Evolutionary conservation across 2,113 vertebrate species (phyloP).

Genomic region (Uria lomvia): DNA sequence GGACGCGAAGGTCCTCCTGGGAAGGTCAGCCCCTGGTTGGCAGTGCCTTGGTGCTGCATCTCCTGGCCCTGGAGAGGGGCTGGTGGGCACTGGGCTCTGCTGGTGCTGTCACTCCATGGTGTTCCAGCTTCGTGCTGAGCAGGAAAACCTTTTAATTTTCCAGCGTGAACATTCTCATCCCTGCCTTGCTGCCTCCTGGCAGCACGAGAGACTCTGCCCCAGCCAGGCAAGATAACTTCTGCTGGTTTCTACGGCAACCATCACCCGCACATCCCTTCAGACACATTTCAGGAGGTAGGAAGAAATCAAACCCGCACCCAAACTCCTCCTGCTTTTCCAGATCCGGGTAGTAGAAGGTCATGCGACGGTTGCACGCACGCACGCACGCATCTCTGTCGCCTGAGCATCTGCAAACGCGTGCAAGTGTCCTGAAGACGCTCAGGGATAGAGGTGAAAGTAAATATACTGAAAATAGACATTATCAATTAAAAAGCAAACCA

Average conservation of each 20-base stretch:
- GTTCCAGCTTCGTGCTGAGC: not conserved
- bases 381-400: fast-evolving
- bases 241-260: conserved; percentile 63
- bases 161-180: not conserved
- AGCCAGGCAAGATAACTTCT: not conserved
- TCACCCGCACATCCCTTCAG: not conserved
- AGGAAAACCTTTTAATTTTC: not conserved
- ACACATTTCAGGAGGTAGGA: not conserved
- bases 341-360: not conserved
- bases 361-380: fast-evolving
- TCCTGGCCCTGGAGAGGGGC: not conserved
- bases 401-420: not conserved
- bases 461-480: not conserved
- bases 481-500: not conserved
- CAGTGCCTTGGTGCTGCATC: not conserved
- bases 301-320: not conserved
- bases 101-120: not conserved
- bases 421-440: not conserved
- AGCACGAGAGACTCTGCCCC: not conserved
- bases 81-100: not conserved
- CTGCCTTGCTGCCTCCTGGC: not conserved
- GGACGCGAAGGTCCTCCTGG: not conserved
- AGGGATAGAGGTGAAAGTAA: not conserved
- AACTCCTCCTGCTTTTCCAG: not conserved
- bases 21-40: not conserved